Evolutionary conservation across 2,888 invertebrate species (phyloP).

Genomic region (Acanthococcus lagerstroemiae): DNA sequence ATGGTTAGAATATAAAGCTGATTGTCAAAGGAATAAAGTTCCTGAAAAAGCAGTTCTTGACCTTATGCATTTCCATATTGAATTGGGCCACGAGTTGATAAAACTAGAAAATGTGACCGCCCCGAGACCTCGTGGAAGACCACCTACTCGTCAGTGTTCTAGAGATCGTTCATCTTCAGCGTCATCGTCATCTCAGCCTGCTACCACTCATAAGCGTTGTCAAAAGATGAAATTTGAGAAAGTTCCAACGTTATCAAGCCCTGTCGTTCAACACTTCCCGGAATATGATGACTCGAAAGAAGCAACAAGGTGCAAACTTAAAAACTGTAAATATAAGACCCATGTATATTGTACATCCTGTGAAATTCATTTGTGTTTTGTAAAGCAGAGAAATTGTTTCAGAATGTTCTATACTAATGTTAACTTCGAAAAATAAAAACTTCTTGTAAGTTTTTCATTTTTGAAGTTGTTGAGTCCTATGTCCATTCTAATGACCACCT

Average conservation of each 20-base stretch:
- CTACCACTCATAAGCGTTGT: background rate
- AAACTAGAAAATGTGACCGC: conserved; percentile 7
- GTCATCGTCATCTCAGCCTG: too few species aligned
- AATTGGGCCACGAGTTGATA: conserved; percentile 22
- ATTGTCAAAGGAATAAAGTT: conserved; percentile 17
- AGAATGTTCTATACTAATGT: too few species aligned
- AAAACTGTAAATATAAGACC: background rate
- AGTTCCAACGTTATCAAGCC: too few species aligned
- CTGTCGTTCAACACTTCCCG: background rate
- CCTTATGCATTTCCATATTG: conserved; percentile 25
- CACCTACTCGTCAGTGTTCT: background rate
- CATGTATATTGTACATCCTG: background rate
- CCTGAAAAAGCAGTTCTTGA: too few species aligned
- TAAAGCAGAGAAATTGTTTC: background rate
- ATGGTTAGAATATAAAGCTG: conserved; percentile 32
- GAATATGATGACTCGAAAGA: background rate
- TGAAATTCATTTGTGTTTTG: background rate
- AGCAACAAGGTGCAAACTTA: background rate
- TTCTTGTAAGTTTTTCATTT: too few species aligned
- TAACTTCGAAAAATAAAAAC: too few species aligned
- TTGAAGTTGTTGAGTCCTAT: too few species aligned
- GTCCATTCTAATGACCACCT: too few species aligned
- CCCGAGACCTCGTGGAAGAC: conserved; percentile 11
- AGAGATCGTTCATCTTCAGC: too few species aligned
- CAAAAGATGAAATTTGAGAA: too few species aligned